Evolutionary conservation across 2,113 vertebrate genomes (phyloP).

Genomic region (Phyllostomus discolor): DNA sequence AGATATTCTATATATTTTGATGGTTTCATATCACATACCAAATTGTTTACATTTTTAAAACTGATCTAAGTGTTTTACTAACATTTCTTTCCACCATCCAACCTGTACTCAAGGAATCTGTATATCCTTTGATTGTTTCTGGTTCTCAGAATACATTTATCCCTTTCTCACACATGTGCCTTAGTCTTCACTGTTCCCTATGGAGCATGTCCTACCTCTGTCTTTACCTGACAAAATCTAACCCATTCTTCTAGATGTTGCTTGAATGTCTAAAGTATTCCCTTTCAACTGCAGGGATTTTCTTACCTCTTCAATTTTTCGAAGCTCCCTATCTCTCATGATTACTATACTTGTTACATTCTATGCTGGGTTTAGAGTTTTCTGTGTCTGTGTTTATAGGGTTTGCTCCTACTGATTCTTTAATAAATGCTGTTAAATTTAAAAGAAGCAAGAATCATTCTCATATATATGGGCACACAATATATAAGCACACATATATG

Average conservation of each 20-base stretch:
- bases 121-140: neutral
- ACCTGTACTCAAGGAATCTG: neutral
- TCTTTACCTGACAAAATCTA: neutral
- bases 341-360: neutral
- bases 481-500: neutral
- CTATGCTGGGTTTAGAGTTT: neutral
- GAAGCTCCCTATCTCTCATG: neutral
- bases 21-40: neutral
- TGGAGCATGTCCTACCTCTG: neutral
- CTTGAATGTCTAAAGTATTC: neutral
- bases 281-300: neutral
- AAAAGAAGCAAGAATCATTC: slow-evolving; percentile 4
- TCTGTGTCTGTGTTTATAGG: neutral
- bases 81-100: neutral
- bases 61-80: neutral
- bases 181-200: neutral
- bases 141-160: neutral
- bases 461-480: neutral
- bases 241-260: neutral
- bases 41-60: neutral
- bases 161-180: neutral
- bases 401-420: neutral
- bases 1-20: neutral
- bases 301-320: neutral
- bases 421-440: neutral